Conservation (phyloP, 2,888 invertebrate genomes). For the Cyaniris semiargus region DNA sequence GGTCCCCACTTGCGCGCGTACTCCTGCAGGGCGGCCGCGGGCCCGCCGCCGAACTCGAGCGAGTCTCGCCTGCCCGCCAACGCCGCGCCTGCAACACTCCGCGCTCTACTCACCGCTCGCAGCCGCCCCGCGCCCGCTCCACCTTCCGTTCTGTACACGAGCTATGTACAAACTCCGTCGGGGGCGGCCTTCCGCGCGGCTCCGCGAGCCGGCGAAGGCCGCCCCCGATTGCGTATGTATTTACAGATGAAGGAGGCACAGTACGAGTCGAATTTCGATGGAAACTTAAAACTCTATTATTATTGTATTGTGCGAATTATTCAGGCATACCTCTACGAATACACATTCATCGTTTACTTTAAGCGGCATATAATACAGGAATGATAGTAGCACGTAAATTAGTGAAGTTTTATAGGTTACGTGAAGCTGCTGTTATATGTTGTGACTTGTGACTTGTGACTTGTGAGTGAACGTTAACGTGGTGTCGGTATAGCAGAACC, state of each 20-base stretch:
- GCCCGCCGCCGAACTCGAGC: slow-evolving; percentile 79
- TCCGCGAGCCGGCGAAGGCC: not conserved
- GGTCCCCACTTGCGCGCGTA: slow-evolving; percentile 81
- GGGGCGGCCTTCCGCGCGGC: slow-evolving; percentile 11
- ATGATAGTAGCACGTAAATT: slow-evolving; percentile 24
- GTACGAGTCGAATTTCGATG: not conserved
- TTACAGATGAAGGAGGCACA: slow-evolving; percentile 24
- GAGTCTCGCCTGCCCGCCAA: slow-evolving; percentile 73
- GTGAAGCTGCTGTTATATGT: slow-evolving; percentile 10
- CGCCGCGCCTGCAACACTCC: slow-evolving; percentile 60
- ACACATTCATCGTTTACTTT: slow-evolving; percentile 30
- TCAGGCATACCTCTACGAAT: slow-evolving; percentile 29
- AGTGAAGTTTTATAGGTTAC: slow-evolving; percentile 28
- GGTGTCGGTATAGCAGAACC: not conserved
- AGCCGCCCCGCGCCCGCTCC: slow-evolving; percentile 31
- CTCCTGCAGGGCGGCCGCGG: slow-evolving; percentile 71
- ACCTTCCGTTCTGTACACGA: slow-evolving; percentile 39
- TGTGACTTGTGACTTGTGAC: not conserved
- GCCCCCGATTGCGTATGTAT: slow-evolving; percentile 23
- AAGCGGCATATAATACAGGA: slow-evolving; percentile 28
- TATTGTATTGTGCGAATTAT: slow-evolving; percentile 22
- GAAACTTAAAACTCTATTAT: slow-evolving; percentile 18
- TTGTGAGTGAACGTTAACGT: not conserved
- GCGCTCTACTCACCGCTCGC: slow-evolving; percentile 44
- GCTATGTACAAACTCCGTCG: slow-evolving; percentile 41